phyloP scores from a whole-genome alignment of 2,113 vertebrate genomes.

The Centrocercus urophasianus region DNA sequence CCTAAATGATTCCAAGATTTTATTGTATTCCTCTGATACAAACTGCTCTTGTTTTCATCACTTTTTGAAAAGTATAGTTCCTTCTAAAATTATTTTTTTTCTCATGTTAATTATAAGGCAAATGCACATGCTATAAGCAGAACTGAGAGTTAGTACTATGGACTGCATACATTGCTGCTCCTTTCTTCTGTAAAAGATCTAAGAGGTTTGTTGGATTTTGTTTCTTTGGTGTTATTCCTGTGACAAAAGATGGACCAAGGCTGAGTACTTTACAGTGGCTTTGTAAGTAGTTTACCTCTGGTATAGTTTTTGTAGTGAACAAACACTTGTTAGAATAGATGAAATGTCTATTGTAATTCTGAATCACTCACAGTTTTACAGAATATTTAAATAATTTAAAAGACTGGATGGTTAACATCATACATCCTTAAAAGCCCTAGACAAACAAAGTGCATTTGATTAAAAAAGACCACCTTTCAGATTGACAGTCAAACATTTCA shows the following conservation, averaged over 20 bases:
- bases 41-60: neutral
- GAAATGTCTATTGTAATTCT: neutral
- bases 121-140: neutral
- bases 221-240: neutral
- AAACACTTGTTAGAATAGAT: neutral
- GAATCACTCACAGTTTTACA: neutral
- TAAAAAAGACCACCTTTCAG: neutral
- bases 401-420: neutral
- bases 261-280: neutral
- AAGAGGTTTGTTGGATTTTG: neutral
- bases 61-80: neutral
- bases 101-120: neutral
- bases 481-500: neutral
- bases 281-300: neutral
- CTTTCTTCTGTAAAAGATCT: neutral
- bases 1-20: neutral
- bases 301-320: neutral
- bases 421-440: neutral
- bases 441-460: neutral
- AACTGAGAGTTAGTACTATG: neutral
- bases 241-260: neutral
- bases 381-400: neutral
- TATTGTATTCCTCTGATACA: neutral
- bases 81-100: neutral
- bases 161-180: neutral